Evolutionary conservation across 64 coral and sea anemone genomes (phyloP).

Genomic region (Acropora yongei): DNA sequence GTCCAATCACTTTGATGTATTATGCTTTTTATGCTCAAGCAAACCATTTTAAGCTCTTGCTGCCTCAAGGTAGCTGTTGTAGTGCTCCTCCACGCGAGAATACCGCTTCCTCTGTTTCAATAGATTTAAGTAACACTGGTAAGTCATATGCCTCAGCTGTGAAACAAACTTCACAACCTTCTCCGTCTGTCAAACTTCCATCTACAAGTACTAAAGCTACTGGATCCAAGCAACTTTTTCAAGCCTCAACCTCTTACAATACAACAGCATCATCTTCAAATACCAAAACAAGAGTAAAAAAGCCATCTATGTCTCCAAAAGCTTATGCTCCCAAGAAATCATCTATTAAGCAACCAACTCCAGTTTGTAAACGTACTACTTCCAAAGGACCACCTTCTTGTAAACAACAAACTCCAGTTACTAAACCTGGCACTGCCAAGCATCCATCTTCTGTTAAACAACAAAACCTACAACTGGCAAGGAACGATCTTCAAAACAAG

Average conservation of each 20-base stretch:
- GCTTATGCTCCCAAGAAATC: background rate
- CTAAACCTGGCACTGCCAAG: background rate
- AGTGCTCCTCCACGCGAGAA: conserved; percentile 39
- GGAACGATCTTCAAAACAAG: conserved; percentile 12
- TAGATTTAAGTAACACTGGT: background rate
- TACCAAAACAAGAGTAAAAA: conserved; percentile 16
- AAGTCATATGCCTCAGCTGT: conserved; percentile 13
- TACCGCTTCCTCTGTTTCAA: conserved; percentile 5
- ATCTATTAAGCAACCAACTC: background rate
- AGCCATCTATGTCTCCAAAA: conserved; percentile 8
- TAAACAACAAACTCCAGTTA: background rate
- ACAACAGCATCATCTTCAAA: conserved; percentile 16
- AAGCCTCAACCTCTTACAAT: background rate
- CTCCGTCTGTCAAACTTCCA: background rate
- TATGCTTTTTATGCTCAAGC: background rate
- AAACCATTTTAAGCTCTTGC: conserved; percentile 45
- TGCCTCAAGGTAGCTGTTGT: conserved; percentile 30
- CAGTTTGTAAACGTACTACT: background rate
- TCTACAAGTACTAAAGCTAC: background rate
- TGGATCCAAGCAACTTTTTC: background rate
- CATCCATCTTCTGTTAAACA: conserved; percentile 25
- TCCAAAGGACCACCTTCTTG: background rate
- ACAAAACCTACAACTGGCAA: background rate
- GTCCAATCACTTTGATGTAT: too few species aligned
- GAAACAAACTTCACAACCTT: conserved; percentile 1